Conservation (phyloP, 2,888 invertebrate genomes). For the Adelphocoris suturalis region DNA sequence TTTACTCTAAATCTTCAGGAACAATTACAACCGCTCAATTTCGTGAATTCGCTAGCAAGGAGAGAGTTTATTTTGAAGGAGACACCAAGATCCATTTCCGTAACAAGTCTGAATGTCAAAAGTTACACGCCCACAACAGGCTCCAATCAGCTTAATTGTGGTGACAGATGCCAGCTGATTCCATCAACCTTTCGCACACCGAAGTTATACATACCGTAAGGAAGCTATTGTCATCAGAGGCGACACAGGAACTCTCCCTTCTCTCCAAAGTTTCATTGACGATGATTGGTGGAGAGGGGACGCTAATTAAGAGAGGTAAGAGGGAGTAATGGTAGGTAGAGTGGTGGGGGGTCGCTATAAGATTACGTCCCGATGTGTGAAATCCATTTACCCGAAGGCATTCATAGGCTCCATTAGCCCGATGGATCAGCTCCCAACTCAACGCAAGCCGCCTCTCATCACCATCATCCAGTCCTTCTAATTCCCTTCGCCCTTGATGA, state of each 20-base stretch:
- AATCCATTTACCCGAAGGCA: conserved; percentile 27
- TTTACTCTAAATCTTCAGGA: too few species aligned
- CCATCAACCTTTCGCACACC: neutral
- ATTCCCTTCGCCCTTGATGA: conserved; percentile 20
- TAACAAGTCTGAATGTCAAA: neutral
- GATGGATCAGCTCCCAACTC: conserved; percentile 12
- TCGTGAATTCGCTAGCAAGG: too few species aligned
- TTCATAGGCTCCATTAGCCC: conserved; percentile 42
- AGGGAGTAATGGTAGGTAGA: neutral
- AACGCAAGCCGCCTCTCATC: neutral
- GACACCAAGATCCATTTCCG: neutral
- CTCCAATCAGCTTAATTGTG: neutral
- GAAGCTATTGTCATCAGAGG: neutral
- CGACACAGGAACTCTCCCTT: neutral
- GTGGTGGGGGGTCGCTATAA: conserved; percentile 4
- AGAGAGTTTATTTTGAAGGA: too few species aligned
- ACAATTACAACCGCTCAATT: too few species aligned
- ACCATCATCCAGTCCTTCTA: conserved; percentile 1
- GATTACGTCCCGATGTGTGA: conserved; percentile 26
- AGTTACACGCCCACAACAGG: neutral
- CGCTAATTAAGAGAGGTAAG: neutral
- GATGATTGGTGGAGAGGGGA: neutral
- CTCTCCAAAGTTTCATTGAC: neutral
- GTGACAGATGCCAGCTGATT: neutral
- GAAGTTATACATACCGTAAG: neutral